A percentile compares a stretch with the other conserved stretches of the same genome.
phyloP scores from a whole-genome alignment of 2,888 invertebrate species.

The Cephus pygmeus region DNA sequence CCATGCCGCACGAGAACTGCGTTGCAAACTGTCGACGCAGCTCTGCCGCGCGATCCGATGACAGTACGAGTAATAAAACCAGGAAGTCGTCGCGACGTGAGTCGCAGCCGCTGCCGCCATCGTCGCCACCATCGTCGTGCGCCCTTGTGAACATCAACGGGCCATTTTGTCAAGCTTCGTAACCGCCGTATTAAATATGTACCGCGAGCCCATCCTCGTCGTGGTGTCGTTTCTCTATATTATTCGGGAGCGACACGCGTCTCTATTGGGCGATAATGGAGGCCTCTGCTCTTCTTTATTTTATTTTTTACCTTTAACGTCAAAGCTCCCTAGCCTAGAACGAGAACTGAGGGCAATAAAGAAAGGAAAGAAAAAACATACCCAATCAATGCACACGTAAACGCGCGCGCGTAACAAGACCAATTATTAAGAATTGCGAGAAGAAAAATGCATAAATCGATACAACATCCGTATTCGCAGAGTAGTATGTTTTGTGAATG shows the following conservation, averaged over 20 bases:
- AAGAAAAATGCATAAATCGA: background rate
- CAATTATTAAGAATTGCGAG: background rate
- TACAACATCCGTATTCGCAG: background rate
- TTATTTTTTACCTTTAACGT: background rate
- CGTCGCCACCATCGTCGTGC: constrained; percentile 16
- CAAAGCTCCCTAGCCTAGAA: background rate
- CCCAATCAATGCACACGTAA: background rate
- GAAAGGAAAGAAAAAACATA: background rate
- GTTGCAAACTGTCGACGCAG: constrained; percentile 40
- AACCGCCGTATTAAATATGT: background rate
- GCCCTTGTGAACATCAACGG: constrained; percentile 2
- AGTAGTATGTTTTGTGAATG: background rate
- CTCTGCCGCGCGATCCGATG: constrained; percentile 46
- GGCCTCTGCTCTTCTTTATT: background rate
- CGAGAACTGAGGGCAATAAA: background rate
- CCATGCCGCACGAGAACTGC: constrained; percentile 52
- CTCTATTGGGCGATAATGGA: background rate
- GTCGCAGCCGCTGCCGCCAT: constrained; percentile 23
- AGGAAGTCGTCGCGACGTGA: constrained; percentile 26
- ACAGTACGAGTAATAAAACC: constrained; percentile 17
- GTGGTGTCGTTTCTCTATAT: background rate
- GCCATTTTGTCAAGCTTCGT: background rate
- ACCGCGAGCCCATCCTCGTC: constrained; percentile 2
- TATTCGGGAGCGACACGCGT: background rate
- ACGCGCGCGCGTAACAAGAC: background rate